Evolutionary conservation across 2,113 vertebrate genomes (phyloP).

Genomic region (Uria aalge): DNA sequence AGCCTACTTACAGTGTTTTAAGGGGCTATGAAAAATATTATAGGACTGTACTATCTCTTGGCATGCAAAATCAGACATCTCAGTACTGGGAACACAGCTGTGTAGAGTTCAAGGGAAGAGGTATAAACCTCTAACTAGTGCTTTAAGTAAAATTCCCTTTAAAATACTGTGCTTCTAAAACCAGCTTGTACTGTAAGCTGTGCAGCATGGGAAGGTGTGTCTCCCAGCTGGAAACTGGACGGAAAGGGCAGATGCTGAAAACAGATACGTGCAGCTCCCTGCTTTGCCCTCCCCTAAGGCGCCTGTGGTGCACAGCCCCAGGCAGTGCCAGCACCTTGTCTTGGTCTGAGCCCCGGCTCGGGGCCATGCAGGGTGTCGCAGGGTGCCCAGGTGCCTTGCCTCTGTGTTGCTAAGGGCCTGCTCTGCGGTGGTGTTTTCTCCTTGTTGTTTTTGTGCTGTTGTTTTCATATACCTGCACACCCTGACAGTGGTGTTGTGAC

Average conservation of each 20-base stretch:
- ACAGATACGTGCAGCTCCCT: background rate
- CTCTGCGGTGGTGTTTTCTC: background rate
- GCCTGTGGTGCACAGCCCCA: background rate
- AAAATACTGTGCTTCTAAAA: background rate
- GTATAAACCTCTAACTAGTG: background rate
- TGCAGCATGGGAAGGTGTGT: background rate
- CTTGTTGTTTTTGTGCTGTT: background rate
- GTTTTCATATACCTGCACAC: background rate
- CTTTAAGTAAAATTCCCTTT: background rate
- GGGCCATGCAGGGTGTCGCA: accelerated
- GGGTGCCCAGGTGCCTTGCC: too few species aligned
- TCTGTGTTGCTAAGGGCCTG: background rate
- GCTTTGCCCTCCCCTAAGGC: background rate
- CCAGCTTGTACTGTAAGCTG: background rate
- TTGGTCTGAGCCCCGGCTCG: background rate
- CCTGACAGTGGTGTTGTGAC: background rate
- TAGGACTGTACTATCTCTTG: background rate
- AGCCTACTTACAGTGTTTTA: background rate
- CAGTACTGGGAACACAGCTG: background rate
- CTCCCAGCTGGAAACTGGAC: background rate
- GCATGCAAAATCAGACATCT: background rate
- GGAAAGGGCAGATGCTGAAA: background rate
- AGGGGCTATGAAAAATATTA: background rate
- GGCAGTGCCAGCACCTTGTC: background rate
- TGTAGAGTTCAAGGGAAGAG: background rate